phyloP scores from a whole-genome alignment of 2,797 vertebrate species.

The Ciconia nigra region DNA sequence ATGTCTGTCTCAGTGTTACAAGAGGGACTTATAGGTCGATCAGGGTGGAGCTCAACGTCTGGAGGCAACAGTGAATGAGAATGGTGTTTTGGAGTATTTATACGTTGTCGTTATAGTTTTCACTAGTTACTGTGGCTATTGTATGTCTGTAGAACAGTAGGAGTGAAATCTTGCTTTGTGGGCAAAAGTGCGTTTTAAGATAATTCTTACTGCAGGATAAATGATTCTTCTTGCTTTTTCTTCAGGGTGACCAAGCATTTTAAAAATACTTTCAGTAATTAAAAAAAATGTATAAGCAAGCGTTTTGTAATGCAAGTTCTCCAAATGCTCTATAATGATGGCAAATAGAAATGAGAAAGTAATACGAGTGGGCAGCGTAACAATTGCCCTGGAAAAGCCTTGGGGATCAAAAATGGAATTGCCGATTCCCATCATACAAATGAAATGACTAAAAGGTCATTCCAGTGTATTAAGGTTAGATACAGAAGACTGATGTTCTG shows the following conservation, averaged over 20 bases:
- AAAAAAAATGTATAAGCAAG: not conserved
- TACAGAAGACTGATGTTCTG: not conserved
- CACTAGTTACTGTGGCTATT: not conserved
- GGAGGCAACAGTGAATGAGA: not conserved
- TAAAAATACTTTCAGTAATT: not conserved
- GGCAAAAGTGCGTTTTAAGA: not conserved
- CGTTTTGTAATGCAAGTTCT: not conserved
- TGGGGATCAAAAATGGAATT: not conserved
- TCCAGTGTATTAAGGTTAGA: not conserved
- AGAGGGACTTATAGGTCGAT: not conserved
- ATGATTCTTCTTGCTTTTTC: not conserved
- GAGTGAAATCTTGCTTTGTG: not conserved
- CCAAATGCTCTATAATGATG: not conserved
- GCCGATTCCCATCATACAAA: not conserved
- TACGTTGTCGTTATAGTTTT: not conserved
- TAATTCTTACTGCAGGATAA: not conserved
- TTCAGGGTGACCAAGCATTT: not conserved
- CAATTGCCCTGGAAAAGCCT: not conserved
- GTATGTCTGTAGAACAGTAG: not conserved
- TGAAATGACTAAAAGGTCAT: not conserved
- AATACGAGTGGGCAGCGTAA: not conserved
- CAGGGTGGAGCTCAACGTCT: not conserved
- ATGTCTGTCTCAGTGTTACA: not conserved
- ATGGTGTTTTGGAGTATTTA: not conserved
- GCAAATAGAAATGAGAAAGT: not conserved